Conservation (phyloP, 2,113 vertebrate species). For the Prionailurus viverrinus region DNA sequence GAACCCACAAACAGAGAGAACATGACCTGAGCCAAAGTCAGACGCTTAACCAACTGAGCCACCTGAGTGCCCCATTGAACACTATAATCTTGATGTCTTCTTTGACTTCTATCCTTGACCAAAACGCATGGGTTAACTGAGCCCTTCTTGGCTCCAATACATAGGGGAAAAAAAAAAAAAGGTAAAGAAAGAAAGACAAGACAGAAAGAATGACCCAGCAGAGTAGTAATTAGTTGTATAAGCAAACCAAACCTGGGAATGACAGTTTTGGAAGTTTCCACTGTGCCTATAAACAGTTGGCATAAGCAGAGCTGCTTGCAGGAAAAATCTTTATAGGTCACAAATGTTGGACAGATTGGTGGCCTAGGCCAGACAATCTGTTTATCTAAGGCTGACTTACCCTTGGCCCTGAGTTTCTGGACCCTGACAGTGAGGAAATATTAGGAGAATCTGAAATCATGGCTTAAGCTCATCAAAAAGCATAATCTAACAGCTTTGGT, state of each 20-base stretch:
- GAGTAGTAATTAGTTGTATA: conserved; percentile 84
- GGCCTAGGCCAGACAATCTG: conserved; percentile 81
- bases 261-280: conserved; percentile 82
- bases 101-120: background rate
- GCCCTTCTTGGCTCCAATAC: conserved; percentile 37
- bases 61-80: background rate
- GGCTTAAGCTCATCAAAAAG: conserved; percentile 55
- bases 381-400: conserved; percentile 83
- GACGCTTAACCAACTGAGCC: too few species aligned
- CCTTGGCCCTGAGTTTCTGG: conserved; percentile 77
- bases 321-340: conserved; percentile 82
- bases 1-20: too few species aligned
- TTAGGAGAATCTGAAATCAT: conserved; percentile 68
- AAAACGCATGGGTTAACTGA: background rate
- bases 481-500: conserved; percentile 46
- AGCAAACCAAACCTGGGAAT: conserved; percentile 82
- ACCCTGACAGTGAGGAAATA: conserved; percentile 66
- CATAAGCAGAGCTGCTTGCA: conserved; percentile 75
- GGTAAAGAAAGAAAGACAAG: background rate
- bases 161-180: background rate
- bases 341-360: conserved; percentile 83
- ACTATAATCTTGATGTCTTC: background rate
- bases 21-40: too few species aligned
- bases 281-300: conserved; percentile 79
- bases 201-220: background rate